Evolutionary conservation across 2,797 vertebrate species (phyloP).

Genomic region (Vespertilio murinus): DNA sequence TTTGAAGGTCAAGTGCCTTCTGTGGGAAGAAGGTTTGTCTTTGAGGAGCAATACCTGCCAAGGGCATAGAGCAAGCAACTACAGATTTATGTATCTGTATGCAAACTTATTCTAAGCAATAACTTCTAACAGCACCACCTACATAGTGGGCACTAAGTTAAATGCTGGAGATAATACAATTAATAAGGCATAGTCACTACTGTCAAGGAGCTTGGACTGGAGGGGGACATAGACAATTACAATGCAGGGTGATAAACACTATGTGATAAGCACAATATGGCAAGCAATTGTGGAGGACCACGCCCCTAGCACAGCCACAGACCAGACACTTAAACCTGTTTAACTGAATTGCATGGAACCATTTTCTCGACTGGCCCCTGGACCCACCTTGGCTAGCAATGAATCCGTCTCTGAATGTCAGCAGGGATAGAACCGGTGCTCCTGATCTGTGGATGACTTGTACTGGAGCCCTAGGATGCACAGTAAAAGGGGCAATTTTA

Average conservation of each 20-base stretch:
- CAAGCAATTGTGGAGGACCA: not conserved
- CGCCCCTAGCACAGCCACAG: not conserved
- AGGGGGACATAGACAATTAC: not conserved
- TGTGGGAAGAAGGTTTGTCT: not conserved
- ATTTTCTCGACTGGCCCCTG: not conserved
- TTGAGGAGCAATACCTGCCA: not conserved
- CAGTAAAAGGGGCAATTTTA: not conserved
- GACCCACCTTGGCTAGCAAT: slow-evolving; percentile 86
- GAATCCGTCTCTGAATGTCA: slow-evolving; percentile 83
- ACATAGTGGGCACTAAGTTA: not conserved
- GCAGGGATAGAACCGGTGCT: slow-evolving; percentile 84
- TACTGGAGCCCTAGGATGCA: slow-evolving; percentile 81
- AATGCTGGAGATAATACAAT: not conserved
- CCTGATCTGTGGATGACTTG: slow-evolving; percentile 85
- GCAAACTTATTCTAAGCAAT: no score
- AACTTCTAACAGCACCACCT: not conserved
- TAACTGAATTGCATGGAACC: not conserved
- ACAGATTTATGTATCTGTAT: no score
- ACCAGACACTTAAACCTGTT: not conserved
- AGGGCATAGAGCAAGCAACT: no score
- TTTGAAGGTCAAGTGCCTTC: not conserved
- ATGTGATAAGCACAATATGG: not conserved
- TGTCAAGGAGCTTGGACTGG: not conserved
- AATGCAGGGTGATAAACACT: not conserved
- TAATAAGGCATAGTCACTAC: not conserved